phyloP scores from a whole-genome alignment of 2,888 invertebrate species.

The Cerceris rybyensis region DNA sequence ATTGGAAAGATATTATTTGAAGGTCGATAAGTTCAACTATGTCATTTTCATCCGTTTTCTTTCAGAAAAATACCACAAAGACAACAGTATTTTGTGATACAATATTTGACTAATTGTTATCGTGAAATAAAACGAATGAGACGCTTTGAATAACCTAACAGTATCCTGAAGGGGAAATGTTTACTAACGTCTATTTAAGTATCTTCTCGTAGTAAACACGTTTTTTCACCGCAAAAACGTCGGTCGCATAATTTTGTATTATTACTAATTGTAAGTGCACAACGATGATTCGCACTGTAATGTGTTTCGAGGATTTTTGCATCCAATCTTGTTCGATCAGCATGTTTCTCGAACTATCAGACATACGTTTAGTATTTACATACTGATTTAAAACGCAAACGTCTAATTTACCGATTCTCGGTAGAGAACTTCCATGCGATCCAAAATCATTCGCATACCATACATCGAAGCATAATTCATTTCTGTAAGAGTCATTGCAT shows the following conservation, averaged over 20 bases:
- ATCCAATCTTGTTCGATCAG: slow-evolving; percentile 41
- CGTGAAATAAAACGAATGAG: not conserved
- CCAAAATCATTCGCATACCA: slow-evolving; percentile 66
- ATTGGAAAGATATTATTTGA: slow-evolving; percentile 6
- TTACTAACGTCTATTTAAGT: slow-evolving; percentile 1
- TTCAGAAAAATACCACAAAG: not conserved
- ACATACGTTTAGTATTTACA: slow-evolving; percentile 20
- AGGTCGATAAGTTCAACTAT: not conserved
- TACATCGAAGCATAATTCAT: not conserved
- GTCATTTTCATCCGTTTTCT: not conserved
- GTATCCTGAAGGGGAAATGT: slow-evolving; percentile 3
- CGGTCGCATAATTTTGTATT: slow-evolving; percentile 12
- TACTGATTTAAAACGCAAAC: slow-evolving; percentile 21
- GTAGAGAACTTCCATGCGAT: slow-evolving; percentile 72
- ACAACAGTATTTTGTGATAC: not conserved
- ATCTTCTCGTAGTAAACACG: not conserved
- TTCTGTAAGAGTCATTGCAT: not conserved
- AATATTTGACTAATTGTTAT: not conserved
- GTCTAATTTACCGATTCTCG: slow-evolving; percentile 46
- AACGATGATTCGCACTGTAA: slow-evolving; percentile 39
- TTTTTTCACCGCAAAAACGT: not conserved
- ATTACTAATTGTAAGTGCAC: slow-evolving; percentile 56
- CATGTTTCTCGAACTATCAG: slow-evolving; percentile 43
- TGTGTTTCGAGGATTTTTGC: slow-evolving; percentile 35
- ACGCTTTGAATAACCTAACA: slow-evolving; percentile 33